Evolutionary conservation across 1,140 invertebrate genomes (phyloP).

Genomic region (Orussus abietinus): DNA sequence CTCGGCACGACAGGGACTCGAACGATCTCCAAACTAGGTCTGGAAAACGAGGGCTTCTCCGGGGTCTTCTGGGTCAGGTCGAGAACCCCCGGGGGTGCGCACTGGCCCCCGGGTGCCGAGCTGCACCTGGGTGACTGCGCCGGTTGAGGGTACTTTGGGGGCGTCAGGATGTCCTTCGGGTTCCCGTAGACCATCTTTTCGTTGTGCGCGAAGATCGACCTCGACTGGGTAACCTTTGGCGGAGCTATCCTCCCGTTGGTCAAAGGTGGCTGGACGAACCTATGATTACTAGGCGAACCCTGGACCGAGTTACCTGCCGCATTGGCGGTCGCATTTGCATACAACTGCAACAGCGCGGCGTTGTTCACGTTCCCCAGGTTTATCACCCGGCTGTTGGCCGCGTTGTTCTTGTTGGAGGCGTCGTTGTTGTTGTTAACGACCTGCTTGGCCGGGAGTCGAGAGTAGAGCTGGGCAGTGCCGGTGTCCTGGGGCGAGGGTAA

Average conservation of each 20-base stretch:
- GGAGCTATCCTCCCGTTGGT: conserved; percentile 42
- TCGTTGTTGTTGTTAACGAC: conserved; percentile 25
- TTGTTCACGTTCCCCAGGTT: conserved; percentile 56
- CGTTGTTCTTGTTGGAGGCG: conserved; percentile 21
- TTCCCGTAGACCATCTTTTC: conserved; percentile 68
- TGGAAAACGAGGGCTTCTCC: conserved; percentile 26
- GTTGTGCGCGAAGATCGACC: conserved; percentile 60
- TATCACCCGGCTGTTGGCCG: conserved; percentile 39
- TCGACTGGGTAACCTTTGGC: conserved; percentile 62
- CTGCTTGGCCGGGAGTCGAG: conserved; percentile 7
- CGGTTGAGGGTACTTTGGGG: conserved; percentile 41
- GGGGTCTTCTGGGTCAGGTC: conserved; percentile 39
- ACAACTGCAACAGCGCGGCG: conserved; percentile 54
- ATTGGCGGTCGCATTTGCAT: conserved; percentile 42
- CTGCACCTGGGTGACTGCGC: conserved; percentile 15
- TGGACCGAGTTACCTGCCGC: conserved; percentile 12
- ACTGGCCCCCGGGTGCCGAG: background rate
- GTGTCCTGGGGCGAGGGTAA: conserved; percentile 40
- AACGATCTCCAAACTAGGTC: conserved; percentile 50
- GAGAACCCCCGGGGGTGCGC: conserved; percentile 28
- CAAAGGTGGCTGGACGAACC: conserved; percentile 32
- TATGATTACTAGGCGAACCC: conserved; percentile 21
- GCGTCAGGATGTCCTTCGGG: conserved; percentile 62
- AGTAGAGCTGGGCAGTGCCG: conserved; percentile 17
- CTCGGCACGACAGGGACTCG: conserved; percentile 48